These are phyloP conservation scores for Chymomyza procnemis DNA, from an alignment of 2,888 invertebrate genomes.

Conservation along the genomic window DNA sequence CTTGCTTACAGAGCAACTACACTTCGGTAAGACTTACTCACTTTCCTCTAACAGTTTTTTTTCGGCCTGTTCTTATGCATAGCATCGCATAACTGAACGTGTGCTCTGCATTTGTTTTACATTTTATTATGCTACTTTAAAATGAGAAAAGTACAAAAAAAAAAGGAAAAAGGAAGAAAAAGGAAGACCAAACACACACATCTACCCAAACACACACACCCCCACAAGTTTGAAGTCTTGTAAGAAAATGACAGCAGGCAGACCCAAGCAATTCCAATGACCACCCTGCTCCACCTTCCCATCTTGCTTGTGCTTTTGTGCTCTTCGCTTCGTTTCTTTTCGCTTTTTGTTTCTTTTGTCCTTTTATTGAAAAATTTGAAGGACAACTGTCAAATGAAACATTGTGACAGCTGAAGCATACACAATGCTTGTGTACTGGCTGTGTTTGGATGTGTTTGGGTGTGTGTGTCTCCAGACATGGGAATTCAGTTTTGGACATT, in stretches of 20 bases:
- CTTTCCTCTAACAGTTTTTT: neutral
- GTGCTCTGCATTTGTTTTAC: slow-evolving; percentile 65
- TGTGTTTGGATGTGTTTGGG: no score
- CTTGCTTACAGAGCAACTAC: neutral
- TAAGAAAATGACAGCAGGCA: slow-evolving; percentile 18
- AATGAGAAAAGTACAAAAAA: slow-evolving; percentile 36
- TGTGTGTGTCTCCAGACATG: neutral
- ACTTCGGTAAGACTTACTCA: neutral
- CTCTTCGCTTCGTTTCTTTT: slow-evolving; percentile 13
- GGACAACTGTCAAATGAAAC: slow-evolving; percentile 39
- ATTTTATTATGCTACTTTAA: slow-evolving; percentile 64
- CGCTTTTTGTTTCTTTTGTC: slow-evolving; percentile 20
- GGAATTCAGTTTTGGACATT: neutral
- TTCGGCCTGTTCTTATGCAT: neutral
- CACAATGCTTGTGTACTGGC: slow-evolving; percentile 7
- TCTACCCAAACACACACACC: neutral
- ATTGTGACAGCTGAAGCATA: slow-evolving; percentile 28
- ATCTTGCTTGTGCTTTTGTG: slow-evolving; percentile 24
- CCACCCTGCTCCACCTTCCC: slow-evolving; percentile 13
- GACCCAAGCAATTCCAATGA: neutral
- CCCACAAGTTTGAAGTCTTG: slow-evolving; percentile 10
- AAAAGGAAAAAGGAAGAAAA: slow-evolving; percentile 22
- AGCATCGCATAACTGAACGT: slow-evolving; percentile 53
- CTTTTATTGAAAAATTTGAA: slow-evolving; percentile 40
- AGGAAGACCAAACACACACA: slow-evolving; percentile 8